Percentiles rank a stretch among this genome's conserved stretches.
These are phyloP conservation scores for Paguma larvata DNA, from an alignment of 2,797 vertebrate genomes.

Conservation along the genomic window DNA sequence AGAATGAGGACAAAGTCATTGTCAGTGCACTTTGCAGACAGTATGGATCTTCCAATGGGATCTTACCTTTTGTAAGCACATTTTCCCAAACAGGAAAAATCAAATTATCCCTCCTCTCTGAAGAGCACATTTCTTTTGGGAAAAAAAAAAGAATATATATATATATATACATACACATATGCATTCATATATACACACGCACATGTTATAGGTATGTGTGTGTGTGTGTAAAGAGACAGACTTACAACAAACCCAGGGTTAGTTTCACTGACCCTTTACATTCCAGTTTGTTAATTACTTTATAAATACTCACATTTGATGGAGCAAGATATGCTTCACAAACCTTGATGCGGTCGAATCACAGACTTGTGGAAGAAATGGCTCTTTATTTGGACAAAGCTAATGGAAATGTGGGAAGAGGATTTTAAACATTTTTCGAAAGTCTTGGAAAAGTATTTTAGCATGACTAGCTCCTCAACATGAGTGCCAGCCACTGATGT, in stretches of 20 bases:
- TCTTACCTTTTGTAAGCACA: neutral
- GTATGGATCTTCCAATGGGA: rapidly evolving
- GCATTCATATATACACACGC: no score
- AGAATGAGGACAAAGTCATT: neutral
- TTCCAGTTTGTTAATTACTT: neutral
- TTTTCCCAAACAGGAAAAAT: conserved; percentile 10
- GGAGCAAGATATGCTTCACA: neutral
- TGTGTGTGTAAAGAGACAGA: neutral
- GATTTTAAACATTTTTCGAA: conserved; percentile 9
- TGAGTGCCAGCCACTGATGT: neutral
- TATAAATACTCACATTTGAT: neutral
- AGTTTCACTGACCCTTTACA: neutral
- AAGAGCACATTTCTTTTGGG: neutral
- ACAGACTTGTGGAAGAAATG: neutral
- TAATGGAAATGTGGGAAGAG: neutral
- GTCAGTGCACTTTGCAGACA: neutral
- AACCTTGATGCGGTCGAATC: neutral
- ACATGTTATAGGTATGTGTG: neutral
- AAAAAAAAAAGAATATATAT: neutral
- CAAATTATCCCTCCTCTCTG: neutral
- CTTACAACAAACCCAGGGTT: neutral
- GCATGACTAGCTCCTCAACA: neutral
- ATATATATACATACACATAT: neutral
- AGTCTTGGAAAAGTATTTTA: conserved; percentile 54
- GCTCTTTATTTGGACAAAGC: conserved; percentile 47